Percentiles rank a stretch among this genome's conserved stretches.
Evolutionary conservation across 2,797 vertebrate genomes (phyloP).

Genomic region (Loriculus beryllinus): DNA sequence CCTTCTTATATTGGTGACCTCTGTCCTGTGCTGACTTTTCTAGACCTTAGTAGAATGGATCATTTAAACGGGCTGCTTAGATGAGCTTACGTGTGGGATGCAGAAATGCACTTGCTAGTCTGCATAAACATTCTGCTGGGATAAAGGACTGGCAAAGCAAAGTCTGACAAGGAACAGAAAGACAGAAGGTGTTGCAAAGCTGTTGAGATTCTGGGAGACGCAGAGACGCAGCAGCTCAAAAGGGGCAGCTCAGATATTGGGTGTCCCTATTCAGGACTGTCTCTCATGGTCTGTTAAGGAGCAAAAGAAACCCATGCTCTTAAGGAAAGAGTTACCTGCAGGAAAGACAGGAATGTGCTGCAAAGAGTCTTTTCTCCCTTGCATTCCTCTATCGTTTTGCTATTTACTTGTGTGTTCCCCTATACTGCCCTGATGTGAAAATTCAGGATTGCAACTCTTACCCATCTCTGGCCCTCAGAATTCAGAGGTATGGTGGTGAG

Average conservation of each 20-base stretch:
- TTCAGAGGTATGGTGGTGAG: background rate
- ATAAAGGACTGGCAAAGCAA: background rate
- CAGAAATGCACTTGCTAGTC: background rate
- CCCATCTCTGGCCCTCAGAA: background rate
- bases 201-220: background rate
- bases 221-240: background rate
- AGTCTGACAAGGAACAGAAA: background rate
- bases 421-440: background rate
- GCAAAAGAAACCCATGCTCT: background rate
- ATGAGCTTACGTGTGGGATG: accelerated
- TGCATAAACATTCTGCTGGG: accelerated
- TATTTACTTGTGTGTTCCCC: background rate
- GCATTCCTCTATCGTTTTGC: background rate
- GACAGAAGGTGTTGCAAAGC: background rate
- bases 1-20: background rate
- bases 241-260: background rate
- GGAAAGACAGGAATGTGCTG: background rate
- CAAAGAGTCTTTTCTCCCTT: background rate
- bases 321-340: background rate
- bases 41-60: background rate
- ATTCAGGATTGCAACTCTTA: background rate
- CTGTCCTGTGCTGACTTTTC: background rate
- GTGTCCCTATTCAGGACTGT: background rate
- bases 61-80: background rate
- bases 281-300: background rate